phyloP scores from a whole-genome alignment of 2,113 vertebrate species.

The Symphodus melops region DNA sequence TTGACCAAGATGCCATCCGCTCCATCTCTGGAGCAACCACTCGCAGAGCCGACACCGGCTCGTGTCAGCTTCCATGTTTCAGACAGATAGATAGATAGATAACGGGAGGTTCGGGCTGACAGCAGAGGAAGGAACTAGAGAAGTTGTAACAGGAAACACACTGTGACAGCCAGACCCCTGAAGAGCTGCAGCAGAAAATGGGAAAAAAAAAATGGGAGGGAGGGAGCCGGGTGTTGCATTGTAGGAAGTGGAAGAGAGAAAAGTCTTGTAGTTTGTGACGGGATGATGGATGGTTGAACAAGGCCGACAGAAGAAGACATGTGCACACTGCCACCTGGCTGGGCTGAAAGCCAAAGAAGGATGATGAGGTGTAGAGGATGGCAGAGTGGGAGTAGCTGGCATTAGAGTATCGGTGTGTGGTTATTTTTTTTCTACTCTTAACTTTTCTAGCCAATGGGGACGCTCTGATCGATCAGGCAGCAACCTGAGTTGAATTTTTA shows the following conservation, averaged over 20 bases:
- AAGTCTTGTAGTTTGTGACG: constrained; percentile 57
- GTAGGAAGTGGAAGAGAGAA: constrained; percentile 26
- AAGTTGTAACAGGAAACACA: constrained; percentile 58
- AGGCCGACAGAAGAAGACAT: constrained; percentile 65
- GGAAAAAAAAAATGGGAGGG: constrained; percentile 21
- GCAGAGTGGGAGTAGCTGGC: constrained; percentile 18
- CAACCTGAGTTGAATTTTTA: background rate
- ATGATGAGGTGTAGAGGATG: constrained; percentile 30
- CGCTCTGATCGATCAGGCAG: background rate
- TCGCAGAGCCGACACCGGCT: constrained; percentile 42
- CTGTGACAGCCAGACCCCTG: constrained; percentile 64
- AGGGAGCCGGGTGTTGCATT: constrained; percentile 16
- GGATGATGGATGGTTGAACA: constrained; percentile 73
- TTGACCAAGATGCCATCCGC: constrained; percentile 21
- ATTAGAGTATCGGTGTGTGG: background rate
- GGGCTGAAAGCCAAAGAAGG: constrained; percentile 60
- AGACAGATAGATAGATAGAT: constrained; percentile 56
- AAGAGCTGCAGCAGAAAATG: constrained; percentile 45
- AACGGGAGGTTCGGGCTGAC: constrained; percentile 50
- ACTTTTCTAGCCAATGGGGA: constrained; percentile 2
- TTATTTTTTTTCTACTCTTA: background rate
- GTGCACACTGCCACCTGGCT: constrained; percentile 68
- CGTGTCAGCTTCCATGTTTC: constrained; percentile 42
- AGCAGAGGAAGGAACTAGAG: constrained; percentile 42
- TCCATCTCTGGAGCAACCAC: constrained; percentile 18